Conservation (phyloP, 2,113 vertebrate genomes). For the Piprites chloris region DNA sequence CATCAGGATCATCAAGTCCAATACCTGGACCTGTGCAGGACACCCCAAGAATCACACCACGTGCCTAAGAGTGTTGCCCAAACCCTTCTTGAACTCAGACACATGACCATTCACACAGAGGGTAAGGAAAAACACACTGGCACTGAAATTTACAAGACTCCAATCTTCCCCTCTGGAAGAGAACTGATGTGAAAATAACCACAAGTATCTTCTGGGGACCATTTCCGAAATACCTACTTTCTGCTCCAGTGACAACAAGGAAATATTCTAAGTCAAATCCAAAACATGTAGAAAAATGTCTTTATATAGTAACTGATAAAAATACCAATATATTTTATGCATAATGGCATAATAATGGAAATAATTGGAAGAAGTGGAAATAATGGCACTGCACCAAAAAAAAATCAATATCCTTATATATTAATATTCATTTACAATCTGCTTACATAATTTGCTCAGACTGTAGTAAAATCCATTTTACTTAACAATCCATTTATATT, state of each 20-base stretch:
- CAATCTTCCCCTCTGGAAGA: neutral
- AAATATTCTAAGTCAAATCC: neutral
- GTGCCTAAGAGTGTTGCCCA: neutral
- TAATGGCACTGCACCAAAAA: neutral
- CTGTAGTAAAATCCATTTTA: neutral
- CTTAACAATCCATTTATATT: neutral
- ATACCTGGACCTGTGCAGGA: neutral
- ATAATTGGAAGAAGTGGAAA: too few relatives aligned
- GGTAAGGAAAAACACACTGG: neutral
- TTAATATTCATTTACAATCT: neutral
- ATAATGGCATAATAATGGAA: too few relatives aligned
- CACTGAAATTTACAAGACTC: neutral
- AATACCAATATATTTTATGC: neutral
- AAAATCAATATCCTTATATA: neutral
- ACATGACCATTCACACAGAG: neutral
- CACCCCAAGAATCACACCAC: neutral
- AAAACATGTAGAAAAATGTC: neutral
- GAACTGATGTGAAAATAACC: neutral
- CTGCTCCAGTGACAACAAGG: neutral
- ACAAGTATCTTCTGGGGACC: neutral
- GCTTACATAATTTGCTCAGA: neutral
- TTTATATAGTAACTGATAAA: neutral
- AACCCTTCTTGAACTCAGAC: neutral
- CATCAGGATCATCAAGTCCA: neutral
- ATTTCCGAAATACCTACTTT: neutral